A percentile compares a stretch with the other conserved stretches of the same genome.
Evolutionary conservation across 1,140 invertebrate genomes (phyloP).

Genomic region (Zaprionus camerounensis): DNA sequence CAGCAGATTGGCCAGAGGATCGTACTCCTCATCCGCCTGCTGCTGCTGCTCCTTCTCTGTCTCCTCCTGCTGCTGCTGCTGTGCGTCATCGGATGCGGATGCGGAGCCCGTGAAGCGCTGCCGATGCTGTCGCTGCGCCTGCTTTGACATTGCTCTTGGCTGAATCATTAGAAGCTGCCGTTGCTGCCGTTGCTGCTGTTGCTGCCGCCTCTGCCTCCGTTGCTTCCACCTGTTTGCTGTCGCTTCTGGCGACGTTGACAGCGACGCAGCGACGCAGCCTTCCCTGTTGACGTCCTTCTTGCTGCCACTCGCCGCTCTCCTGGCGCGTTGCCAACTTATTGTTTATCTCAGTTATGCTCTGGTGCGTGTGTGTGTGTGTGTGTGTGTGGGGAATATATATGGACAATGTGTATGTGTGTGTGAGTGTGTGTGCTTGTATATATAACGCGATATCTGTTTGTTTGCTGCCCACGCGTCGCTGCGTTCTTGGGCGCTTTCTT

Average conservation of each 20-base stretch:
- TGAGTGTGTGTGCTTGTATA: slow-evolving; percentile 1
- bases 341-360: slow-evolving; percentile 59
- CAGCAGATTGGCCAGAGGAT: slow-evolving; percentile 75
- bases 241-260: slow-evolving; percentile 15
- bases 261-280: neutral
- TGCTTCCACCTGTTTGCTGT: slow-evolving; percentile 52
- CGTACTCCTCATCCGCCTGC: slow-evolving; percentile 15
- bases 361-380: slow-evolving; percentile 7
- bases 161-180: slow-evolving; percentile 21
- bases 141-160: slow-evolving; percentile 60
- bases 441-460: slow-evolving; percentile 13
- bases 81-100: neutral
- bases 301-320: slow-evolving; percentile 17
- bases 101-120: neutral
- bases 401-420: neutral
- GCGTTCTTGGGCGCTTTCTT: slow-evolving; percentile 52
- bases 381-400: neutral
- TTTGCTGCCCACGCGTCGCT: slow-evolving; percentile 53
- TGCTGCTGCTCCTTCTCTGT: slow-evolving; percentile 4
- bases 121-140: slow-evolving; percentile 19
- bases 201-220: slow-evolving; percentile 8
- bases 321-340: slow-evolving; percentile 68
- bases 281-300: slow-evolving; percentile 12
- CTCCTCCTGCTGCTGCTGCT: slow-evolving; percentile 15
- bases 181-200: neutral